Percentiles rank a stretch among this genome's conserved stretches.
Conservation (phyloP, 2,113 vertebrate species). For the Rhipidura dahli region DNA sequence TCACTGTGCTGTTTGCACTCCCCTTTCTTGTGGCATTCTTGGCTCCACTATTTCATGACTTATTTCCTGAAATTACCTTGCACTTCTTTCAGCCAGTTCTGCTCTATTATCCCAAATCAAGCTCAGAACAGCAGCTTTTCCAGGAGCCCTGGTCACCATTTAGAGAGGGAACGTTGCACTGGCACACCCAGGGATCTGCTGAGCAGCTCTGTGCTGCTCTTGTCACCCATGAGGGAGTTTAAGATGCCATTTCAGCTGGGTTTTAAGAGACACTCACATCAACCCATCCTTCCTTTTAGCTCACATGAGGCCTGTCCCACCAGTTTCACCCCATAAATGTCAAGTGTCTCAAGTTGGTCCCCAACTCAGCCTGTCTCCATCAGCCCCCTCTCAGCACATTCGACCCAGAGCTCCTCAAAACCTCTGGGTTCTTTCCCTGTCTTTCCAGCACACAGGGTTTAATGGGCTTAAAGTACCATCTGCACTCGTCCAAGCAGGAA, state of each 20-base stretch:
- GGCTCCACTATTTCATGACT: neutral
- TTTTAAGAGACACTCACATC: neutral
- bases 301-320: neutral
- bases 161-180: neutral
- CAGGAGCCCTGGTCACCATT: accelerated
- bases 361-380: neutral
- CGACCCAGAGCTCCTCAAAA: neutral
- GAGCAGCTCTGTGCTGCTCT: neutral
- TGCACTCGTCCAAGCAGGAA: neutral
- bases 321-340: neutral
- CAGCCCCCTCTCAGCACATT: neutral
- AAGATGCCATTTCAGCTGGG: neutral
- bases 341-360: neutral
- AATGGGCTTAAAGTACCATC: neutral
- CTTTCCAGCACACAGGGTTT: neutral
- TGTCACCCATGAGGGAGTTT: accelerated
- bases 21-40: neutral
- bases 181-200: neutral
- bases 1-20: neutral
- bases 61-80: neutral
- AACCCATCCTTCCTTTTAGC: neutral
- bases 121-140: neutral
- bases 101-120: neutral
- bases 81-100: neutral
- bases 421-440: neutral